A percentile compares a stretch with the other conserved stretches of the same genome.
These are phyloP conservation scores for Eidolon dupreanum DNA, from an alignment of 2,797 vertebrate genomes.

Conservation along the genomic window DNA sequence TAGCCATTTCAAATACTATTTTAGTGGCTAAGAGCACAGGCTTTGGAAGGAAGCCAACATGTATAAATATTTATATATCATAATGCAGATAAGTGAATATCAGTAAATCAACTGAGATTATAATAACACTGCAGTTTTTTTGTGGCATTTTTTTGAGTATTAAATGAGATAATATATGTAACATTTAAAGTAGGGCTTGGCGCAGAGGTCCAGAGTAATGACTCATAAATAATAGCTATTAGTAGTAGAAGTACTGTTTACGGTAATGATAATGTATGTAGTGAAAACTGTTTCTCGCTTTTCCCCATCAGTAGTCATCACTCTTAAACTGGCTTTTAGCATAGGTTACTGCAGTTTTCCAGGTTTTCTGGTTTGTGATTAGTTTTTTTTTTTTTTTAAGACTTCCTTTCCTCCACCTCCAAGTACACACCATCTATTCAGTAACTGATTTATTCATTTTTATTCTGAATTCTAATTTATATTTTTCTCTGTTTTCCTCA, in stretches of 20 bases:
- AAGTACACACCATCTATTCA: background rate
- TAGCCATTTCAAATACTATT: background rate
- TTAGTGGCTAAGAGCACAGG: background rate
- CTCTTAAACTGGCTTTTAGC: background rate
- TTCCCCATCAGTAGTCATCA: background rate
- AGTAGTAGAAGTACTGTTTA: background rate
- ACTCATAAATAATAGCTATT: background rate
- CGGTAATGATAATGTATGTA: background rate
- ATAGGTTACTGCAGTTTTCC: background rate
- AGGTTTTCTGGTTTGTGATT: background rate
- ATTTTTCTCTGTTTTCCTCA: background rate
- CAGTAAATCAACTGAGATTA: background rate
- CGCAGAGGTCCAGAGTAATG: background rate
- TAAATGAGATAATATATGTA: background rate
- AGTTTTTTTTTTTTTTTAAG: background rate
- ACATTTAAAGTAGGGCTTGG: background rate
- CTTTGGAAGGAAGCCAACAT: background rate
- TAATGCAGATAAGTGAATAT: background rate
- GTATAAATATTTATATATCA: background rate
- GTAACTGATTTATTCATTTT: background rate
- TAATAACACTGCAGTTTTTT: background rate
- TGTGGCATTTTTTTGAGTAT: background rate
- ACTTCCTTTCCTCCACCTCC: background rate
- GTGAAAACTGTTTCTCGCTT: background rate
- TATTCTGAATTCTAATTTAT: background rate